Conservation (phyloP, 2,113 vertebrate genomes). For the Rissa tridactyla region DNA sequence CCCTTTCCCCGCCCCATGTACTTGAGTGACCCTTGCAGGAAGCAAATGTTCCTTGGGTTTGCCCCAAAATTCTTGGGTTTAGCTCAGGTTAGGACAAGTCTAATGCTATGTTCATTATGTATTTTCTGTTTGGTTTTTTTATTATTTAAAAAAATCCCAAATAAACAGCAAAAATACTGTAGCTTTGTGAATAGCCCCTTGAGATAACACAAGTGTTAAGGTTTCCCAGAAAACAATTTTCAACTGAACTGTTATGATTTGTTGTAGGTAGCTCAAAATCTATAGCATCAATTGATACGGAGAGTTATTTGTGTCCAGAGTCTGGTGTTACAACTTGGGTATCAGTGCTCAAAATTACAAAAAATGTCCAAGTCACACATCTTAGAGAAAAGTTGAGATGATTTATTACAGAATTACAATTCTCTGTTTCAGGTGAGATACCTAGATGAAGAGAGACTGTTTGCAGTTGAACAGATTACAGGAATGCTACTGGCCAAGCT, state of each 20-base stretch:
- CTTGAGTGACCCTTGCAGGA: not conserved
- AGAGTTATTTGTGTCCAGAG: not conserved
- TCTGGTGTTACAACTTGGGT: not conserved
- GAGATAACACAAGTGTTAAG: not conserved
- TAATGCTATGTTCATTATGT: not conserved
- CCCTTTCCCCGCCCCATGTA: not conserved
- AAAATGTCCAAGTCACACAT: rapidly evolving
- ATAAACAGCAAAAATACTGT: not conserved
- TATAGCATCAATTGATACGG: rapidly evolving
- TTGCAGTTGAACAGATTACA: constrained; percentile 91
- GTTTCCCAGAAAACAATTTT: not conserved
- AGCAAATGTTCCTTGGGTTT: not conserved
- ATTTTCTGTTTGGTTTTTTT: not conserved
- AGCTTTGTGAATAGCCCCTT: not conserved
- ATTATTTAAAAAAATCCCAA: not conserved
- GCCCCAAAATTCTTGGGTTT: not conserved
- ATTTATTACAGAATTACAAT: not conserved
- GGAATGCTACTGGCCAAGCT: constrained; percentile 94
- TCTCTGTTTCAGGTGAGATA: constrained; percentile 84
- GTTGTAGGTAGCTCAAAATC: not conserved
- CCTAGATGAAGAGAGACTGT: constrained; percentile 90
- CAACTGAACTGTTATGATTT: not conserved
- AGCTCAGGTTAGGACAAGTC: not conserved
- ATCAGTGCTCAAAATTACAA: not conserved
- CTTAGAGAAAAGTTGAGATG: not conserved